Percentiles rank a stretch among this genome's conserved stretches.
Evolutionary conservation across 2,797 vertebrate species (phyloP).

Genomic region (Characodon lateralis): DNA sequence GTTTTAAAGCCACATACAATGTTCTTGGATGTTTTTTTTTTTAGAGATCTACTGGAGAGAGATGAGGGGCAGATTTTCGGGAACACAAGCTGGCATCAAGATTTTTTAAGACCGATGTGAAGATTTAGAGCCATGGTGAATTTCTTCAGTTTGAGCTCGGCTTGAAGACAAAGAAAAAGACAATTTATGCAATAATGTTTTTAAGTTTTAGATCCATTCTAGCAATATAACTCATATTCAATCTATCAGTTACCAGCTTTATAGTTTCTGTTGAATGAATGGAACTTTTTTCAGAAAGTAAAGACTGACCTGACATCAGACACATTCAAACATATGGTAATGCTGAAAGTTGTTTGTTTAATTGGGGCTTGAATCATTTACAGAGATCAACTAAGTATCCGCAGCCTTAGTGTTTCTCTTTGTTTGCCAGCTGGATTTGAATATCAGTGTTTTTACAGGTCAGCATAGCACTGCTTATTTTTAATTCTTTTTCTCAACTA

Average conservation of each 20-base stretch:
- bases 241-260: background rate
- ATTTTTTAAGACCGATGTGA: background rate
- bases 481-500: conserved; percentile 16
- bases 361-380: conserved; percentile 29
- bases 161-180: background rate
- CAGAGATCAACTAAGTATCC: conserved; percentile 25
- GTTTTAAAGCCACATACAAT: background rate
- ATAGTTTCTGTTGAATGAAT: background rate
- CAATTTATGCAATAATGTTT: background rate
- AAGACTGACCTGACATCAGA: conserved; percentile 4
- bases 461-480: conserved; percentile 10
- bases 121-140: too few relatives aligned
- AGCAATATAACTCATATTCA: background rate
- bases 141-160: background rate
- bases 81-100: background rate
- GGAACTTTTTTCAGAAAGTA: conserved; percentile 1
- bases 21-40: background rate
- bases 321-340: conserved; percentile 19
- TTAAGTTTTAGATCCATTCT: background rate
- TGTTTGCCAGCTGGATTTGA: conserved; percentile 20
- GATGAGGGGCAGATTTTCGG: background rate
- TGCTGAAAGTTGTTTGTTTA: conserved; percentile 11
- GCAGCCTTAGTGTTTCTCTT: conserved; percentile 14
- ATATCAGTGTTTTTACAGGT: conserved; percentile 11
- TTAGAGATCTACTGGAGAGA: background rate